phyloP scores from a whole-genome alignment of 1,140 invertebrate genomes.

The Nymphalis io region DNA sequence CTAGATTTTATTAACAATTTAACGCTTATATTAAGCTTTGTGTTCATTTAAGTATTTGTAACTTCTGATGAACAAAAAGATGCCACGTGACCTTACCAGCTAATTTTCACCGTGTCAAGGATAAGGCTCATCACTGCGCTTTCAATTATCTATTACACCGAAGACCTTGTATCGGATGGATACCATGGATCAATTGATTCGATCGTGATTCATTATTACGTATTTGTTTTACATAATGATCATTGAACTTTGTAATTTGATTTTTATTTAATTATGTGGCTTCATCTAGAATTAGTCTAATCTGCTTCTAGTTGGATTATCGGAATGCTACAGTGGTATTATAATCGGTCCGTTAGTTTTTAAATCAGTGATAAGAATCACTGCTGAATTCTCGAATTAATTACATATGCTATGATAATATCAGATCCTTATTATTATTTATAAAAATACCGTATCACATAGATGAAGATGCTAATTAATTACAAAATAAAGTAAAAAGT shows the following conservation, averaged over 20 bases:
- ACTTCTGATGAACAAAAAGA: constrained; percentile 1
- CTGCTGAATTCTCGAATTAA: too few species aligned
- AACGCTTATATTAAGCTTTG: neutral
- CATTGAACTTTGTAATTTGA: neutral
- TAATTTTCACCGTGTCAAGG: constrained; percentile 36
- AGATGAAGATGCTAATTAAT: too few species aligned
- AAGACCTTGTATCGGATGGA: constrained; percentile 14
- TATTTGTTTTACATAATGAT: neutral
- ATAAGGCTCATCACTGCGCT: constrained; percentile 31
- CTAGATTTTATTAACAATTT: neutral
- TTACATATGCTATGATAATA: too few species aligned
- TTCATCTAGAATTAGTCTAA: neutral
- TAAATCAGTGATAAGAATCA: too few species aligned
- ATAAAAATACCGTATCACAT: too few species aligned
- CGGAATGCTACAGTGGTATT: neutral
- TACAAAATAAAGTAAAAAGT: too few species aligned
- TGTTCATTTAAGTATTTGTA: too few species aligned
- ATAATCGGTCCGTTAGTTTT: too few species aligned
- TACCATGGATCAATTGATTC: constrained; percentile 13
- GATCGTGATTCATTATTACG: constrained; percentile 18
- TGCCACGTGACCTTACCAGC: constrained; percentile 20
- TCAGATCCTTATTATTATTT: too few species aligned
- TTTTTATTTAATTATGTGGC: neutral
- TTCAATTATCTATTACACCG: constrained; percentile 28
- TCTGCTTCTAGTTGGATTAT: neutral